A percentile compares a stretch with the other conserved stretches of the same genome.
phyloP scores from a whole-genome alignment of 2,888 invertebrate species.

The Tipula confusa region DNA sequence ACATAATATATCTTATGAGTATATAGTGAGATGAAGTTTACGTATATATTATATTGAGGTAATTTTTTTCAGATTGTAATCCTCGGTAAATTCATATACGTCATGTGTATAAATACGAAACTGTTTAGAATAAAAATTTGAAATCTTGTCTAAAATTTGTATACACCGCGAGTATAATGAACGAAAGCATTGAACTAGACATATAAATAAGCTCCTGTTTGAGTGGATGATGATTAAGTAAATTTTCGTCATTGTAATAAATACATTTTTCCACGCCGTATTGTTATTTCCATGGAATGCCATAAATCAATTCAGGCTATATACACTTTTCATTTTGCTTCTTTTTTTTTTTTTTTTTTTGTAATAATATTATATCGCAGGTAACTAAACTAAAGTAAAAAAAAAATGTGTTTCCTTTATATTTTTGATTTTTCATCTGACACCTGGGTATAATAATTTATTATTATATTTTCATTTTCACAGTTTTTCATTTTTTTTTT shows the following conservation, averaged over 20 bases:
- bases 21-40: background rate
- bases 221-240: slow-evolving; percentile 25
- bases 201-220: background rate
- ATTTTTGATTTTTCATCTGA: slow-evolving; percentile 25
- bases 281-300: background rate
- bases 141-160: background rate
- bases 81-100: background rate
- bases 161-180: background rate
- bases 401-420: slow-evolving; percentile 25
- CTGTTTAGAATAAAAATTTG: background rate
- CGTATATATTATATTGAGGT: background rate
- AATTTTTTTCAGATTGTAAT: background rate
- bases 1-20: no score
- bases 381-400: background rate
- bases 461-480: slow-evolving; percentile 25
- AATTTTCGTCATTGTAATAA: slow-evolving; percentile 4
- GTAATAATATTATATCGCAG: background rate
- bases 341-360: no score
- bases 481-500: background rate
- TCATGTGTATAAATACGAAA: background rate
- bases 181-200: background rate
- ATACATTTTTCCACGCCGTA: background rate
- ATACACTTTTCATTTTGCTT: background rate
- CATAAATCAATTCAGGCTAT: slow-evolving; percentile 20
- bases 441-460: slow-evolving; percentile 25